Evolutionary conservation across 2,888 invertebrate species (phyloP).

Genomic region (Drosophila demipolita): DNA sequence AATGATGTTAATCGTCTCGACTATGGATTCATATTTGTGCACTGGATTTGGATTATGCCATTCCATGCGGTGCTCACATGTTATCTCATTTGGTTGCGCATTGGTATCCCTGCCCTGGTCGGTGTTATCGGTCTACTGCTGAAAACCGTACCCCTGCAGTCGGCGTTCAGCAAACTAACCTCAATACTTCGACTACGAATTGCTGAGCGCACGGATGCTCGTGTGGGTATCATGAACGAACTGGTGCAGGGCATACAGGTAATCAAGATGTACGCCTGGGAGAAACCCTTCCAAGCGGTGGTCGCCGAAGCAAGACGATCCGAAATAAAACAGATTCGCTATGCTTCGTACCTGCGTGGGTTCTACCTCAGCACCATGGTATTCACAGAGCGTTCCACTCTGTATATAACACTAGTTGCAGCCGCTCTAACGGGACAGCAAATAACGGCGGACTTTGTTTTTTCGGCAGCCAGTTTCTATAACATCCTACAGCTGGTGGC

Average conservation of each 20-base stretch:
- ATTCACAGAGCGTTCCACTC: slow-evolving; percentile 93
- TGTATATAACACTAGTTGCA: slow-evolving; percentile 92
- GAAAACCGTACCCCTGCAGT: slow-evolving; percentile 93
- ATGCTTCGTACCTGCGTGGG: slow-evolving; percentile 88
- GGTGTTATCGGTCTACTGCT: slow-evolving; percentile 92
- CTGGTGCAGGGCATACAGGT: slow-evolving; percentile 97
- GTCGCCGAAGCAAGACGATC: slow-evolving; percentile 91
- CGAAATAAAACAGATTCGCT: slow-evolving; percentile 88
- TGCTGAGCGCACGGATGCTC: slow-evolving; percentile 93
- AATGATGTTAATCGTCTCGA: slow-evolving; percentile 98
- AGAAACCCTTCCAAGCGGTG: slow-evolving; percentile 94
- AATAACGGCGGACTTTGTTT: slow-evolving; percentile 89
- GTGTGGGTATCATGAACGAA: slow-evolving; percentile 97
- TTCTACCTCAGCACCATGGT: slow-evolving; percentile 90
- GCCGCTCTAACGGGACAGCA: slow-evolving; percentile 90
- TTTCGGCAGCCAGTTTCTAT: slow-evolving; percentile 91
- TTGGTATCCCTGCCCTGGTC: slow-evolving; percentile 90
- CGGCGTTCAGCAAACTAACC: slow-evolving; percentile 83
- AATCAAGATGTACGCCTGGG: slow-evolving; percentile 99
- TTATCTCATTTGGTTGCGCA: slow-evolving; percentile 91
- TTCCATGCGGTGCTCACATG: slow-evolving; percentile 88
- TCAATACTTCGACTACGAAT: slow-evolving; percentile 89
- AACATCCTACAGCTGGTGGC: slow-evolving; percentile 89
- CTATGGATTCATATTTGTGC: slow-evolving; percentile 92
- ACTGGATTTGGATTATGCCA: slow-evolving; percentile 95